A percentile compares a stretch with the other conserved stretches of the same genome.
These are phyloP conservation scores for Spilogale gracilis DNA, from an alignment of 2,113 vertebrate genomes.

Conservation along the genomic window DNA sequence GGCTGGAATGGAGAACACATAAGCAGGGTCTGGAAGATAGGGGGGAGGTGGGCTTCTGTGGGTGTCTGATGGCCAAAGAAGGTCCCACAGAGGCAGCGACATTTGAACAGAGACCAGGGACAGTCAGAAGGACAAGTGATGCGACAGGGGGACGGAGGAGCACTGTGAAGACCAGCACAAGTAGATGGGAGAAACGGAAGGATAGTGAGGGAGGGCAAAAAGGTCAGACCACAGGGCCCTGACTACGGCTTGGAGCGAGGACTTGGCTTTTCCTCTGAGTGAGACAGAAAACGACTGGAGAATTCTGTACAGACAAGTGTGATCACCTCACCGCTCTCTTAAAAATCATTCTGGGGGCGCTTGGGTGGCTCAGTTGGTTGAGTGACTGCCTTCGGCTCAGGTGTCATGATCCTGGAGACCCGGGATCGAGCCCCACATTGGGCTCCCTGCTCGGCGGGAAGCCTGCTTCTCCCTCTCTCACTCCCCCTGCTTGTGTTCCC, in stretches of 20 bases:
- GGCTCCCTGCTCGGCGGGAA: too few species aligned
- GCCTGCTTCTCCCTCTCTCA: too few species aligned
- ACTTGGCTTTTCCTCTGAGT: neutral
- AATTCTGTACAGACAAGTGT: neutral
- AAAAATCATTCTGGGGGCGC: neutral
- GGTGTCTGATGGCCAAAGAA: neutral
- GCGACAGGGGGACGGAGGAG: neutral
- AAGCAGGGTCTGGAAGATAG: neutral
- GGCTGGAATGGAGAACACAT: neutral
- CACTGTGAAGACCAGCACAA: too few species aligned
- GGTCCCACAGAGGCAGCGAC: neutral
- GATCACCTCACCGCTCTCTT: neutral
- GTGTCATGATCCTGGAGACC: too few species aligned
- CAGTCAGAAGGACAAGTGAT: neutral
- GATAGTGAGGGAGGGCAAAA: neutral
- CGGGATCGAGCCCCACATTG: too few species aligned
- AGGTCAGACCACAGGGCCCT: accelerated
- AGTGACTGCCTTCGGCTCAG: too few species aligned
- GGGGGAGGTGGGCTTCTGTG: neutral
- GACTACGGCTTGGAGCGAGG: neutral
- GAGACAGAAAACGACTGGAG: neutral
- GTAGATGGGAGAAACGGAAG: neutral
- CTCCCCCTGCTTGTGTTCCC: too few species aligned
- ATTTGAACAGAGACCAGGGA: neutral
- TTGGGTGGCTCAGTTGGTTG: too few species aligned